phyloP scores from a whole-genome alignment of 2,113 vertebrate genomes.

The Danio rerio region GRCz12tu NC_133178.1:28126001-28126500 shows the following conservation, averaged over 20 bases:
- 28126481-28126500: constrained; percentile 2
- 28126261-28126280: constrained; percentile 80
- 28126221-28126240: constrained; percentile 63
- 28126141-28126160: constrained; percentile 79
- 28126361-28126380: constrained; percentile 53
- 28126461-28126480: constrained; percentile 52
- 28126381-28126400: not conserved
- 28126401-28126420: constrained; percentile 1
- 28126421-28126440: constrained; percentile 19
- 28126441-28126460: constrained; percentile 22
- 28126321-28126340: constrained; percentile 35
- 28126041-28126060: constrained; percentile 22
- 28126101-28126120: constrained; percentile 75
- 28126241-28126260: constrained; percentile 71
- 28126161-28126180: constrained; percentile 58
- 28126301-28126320: constrained; percentile 52
- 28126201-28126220: constrained; percentile 67
- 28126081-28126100: constrained; percentile 70
- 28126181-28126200: constrained; percentile 66
- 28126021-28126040: not conserved
- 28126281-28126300: constrained; percentile 70
- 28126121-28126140: constrained; percentile 75
- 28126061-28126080: constrained; percentile 77
- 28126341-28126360: constrained; percentile 58
- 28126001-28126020: constrained; percentile 49